These are phyloP conservation scores for Pycnomerus fuliginosus DNA, from an alignment of 2,888 invertebrate genomes.

Conservation along the genomic window DNA sequence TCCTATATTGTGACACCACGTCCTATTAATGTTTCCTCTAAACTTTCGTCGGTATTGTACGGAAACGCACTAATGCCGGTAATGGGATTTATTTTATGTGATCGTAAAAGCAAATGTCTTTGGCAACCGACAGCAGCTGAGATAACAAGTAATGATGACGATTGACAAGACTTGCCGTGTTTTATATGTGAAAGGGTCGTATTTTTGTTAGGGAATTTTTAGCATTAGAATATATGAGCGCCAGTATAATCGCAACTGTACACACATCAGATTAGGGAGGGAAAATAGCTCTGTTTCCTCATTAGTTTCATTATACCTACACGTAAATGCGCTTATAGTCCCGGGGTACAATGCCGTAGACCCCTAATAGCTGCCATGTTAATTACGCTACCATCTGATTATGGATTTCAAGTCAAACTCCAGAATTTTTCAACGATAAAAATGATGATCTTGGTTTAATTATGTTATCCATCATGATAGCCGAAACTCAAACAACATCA, in stretches of 20 bases:
- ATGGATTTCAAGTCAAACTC: neutral
- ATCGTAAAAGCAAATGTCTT: constrained; percentile 37
- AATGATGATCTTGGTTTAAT: constrained; percentile 18
- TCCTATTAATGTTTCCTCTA: constrained; percentile 7
- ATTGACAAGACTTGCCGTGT: constrained; percentile 22
- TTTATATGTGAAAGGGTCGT: too few relatives aligned
- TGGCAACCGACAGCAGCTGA: constrained; percentile 32
- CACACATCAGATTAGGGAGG: too few relatives aligned
- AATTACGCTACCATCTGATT: neutral
- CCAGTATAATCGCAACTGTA: too few relatives aligned
- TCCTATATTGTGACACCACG: too few relatives aligned
- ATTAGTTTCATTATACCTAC: constrained; percentile 49
- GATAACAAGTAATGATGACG: constrained; percentile 33
- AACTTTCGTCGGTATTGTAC: too few relatives aligned
- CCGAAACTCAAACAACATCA: constrained; percentile 23
- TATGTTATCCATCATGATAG: constrained; percentile 19
- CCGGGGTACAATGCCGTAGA: constrained; percentile 28
- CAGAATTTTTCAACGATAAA: constrained; percentile 5
- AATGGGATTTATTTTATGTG: constrained; percentile 35
- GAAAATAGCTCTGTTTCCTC: constrained; percentile 38
- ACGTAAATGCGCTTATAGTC: constrained; percentile 47
- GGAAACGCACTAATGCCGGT: constrained; percentile 7
- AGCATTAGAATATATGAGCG: too few relatives aligned
- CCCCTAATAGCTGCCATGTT: constrained; percentile 10
- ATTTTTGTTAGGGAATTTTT: too few relatives aligned